Conservation (phyloP, 2,888 invertebrate genomes). For the Cabera pusaria region DNA sequence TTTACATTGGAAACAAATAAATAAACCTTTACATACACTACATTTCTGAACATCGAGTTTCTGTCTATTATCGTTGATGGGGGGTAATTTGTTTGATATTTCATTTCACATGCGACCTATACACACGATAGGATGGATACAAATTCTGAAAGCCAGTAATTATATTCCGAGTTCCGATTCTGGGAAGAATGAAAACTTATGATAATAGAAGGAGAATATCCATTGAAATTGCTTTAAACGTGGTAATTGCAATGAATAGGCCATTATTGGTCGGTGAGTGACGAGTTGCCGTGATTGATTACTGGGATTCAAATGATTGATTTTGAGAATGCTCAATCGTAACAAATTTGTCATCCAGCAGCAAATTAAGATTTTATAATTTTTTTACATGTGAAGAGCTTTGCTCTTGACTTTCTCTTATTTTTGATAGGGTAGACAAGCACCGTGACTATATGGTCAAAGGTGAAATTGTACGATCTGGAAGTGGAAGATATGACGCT, state of each 20-base stretch:
- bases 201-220: neutral
- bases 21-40: slow-evolving; percentile 38
- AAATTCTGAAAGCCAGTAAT: slow-evolving; percentile 13
- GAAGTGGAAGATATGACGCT: too few species aligned
- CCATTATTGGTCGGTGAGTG: slow-evolving; percentile 12
- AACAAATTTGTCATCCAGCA: too few species aligned
- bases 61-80: slow-evolving; percentile 49
- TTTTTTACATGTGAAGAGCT: too few species aligned
- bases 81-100: slow-evolving; percentile 51
- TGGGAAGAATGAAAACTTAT: slow-evolving; percentile 1
- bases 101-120: slow-evolving; percentile 40
- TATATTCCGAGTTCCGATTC: neutral
- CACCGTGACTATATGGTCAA: too few species aligned
- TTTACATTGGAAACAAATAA: slow-evolving; percentile 32
- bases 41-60: slow-evolving; percentile 21
- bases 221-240: slow-evolving; percentile 7
- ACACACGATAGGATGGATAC: slow-evolving; percentile 33
- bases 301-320: slow-evolving; percentile 7
- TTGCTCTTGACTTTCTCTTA: too few species aligned
- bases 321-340: slow-evolving; percentile 6
- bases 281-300: slow-evolving; percentile 15
- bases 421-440: too few species aligned
- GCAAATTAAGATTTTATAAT: too few species aligned
- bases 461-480: too few species aligned
- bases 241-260: slow-evolving; percentile 6